Conservation (phyloP, 2,888 invertebrate species). For the Philhelius pedissequus region DNA sequence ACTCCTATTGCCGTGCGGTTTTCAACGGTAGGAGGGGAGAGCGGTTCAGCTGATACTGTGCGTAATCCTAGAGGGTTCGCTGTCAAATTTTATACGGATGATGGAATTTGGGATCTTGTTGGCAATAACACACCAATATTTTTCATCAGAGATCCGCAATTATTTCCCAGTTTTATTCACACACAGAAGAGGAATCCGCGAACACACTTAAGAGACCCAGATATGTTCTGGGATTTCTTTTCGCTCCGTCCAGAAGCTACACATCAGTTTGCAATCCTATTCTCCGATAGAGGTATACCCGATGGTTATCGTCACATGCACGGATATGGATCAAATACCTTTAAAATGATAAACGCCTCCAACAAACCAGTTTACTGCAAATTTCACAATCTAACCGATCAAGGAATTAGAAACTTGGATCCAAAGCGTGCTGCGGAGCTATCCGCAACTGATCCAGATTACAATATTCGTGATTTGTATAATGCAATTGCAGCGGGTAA, state of each 20-base stretch:
- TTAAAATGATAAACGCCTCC: constrained; percentile 90
- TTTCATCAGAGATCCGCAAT: constrained; percentile 92
- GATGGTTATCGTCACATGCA: constrained; percentile 96
- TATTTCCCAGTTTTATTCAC: constrained; percentile 97
- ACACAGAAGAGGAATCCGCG: constrained; percentile 97
- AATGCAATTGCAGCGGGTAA: constrained; percentile 90
- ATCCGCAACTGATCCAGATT: constrained; percentile 90
- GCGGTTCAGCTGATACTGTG: constrained; percentile 93
- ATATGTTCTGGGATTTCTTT: constrained; percentile 98
- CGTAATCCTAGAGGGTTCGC: constrained; percentile 96
- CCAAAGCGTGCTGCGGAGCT: constrained; percentile 78
- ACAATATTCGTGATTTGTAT: constrained; percentile 91
- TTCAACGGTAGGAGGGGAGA: constrained; percentile 93
- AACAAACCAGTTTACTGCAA: constrained; percentile 91
- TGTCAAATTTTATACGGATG: constrained; percentile 95
- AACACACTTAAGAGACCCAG: constrained; percentile 93
- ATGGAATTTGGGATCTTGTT: constrained; percentile 95
- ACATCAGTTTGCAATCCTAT: constrained; percentile 91
- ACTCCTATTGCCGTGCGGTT: constrained; percentile 90
- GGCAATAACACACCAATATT: constrained; percentile 96
- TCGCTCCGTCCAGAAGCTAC: constrained; percentile 91
- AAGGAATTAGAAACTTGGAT: constrained; percentile 90
- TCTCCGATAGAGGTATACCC: constrained; percentile 95
- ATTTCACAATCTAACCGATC: constrained; percentile 96
- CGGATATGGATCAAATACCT: constrained; percentile 97